Conservation (phyloP, 64 coral and sea anemone species). For the Exaiptasia diaphana region DNA sequence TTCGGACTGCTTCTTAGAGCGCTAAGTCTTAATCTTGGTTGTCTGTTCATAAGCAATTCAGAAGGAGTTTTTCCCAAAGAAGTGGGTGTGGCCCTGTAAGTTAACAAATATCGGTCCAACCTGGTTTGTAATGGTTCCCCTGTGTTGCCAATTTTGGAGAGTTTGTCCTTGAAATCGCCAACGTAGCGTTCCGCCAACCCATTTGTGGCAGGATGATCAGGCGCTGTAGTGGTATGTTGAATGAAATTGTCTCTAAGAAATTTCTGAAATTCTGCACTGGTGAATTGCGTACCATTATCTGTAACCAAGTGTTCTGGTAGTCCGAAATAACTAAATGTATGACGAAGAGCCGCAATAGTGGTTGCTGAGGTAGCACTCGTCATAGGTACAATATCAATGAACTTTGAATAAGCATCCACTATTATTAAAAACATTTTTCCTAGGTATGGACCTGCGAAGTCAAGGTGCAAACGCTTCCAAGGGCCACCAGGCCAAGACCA, state of each 20-base stretch:
- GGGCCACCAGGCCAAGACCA: slow-evolving; percentile 47
- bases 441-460: slow-evolving; percentile 44
- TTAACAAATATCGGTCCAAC: slow-evolving; percentile 56
- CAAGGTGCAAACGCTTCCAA: slow-evolving; percentile 38
- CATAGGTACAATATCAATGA: slow-evolving; percentile 6
- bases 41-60: slow-evolving; percentile 61
- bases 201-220: slow-evolving; percentile 46
- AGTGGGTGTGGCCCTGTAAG: slow-evolving; percentile 44
- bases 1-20: slow-evolving; percentile 26
- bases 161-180: slow-evolving; percentile 47
- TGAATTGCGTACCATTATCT: slow-evolving; percentile 32
- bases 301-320: slow-evolving; percentile 37
- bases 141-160: slow-evolving; percentile 37
- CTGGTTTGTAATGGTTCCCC: slow-evolving; percentile 44
- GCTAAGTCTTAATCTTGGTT: slow-evolving; percentile 43
- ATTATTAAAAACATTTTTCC: slow-evolving; percentile 34
- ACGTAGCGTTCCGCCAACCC: slow-evolving; percentile 45
- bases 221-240: slow-evolving; percentile 24
- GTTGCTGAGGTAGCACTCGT: neutral
- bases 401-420: slow-evolving; percentile 59
- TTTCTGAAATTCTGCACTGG: slow-evolving; percentile 31
- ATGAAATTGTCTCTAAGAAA: slow-evolving; percentile 41
- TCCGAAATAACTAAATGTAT: slow-evolving; percentile 42
- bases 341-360: slow-evolving; percentile 9
- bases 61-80: slow-evolving; percentile 35